Base-by-base conservation (phyloP, 2,797 vertebrate genomes). In the Onychomys torridus region DNA sequence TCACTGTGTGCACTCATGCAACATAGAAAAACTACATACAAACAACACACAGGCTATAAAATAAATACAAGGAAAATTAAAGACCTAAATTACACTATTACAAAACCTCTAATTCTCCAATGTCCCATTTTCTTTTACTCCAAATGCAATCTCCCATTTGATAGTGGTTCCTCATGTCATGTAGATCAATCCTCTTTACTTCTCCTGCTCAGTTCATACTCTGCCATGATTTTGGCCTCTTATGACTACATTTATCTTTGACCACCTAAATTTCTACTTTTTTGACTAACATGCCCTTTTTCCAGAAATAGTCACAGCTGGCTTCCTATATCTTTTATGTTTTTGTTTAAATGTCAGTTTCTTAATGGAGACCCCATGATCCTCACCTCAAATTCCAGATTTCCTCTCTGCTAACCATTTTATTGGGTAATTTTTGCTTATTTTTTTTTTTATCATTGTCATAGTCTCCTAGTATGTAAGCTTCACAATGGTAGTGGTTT, bases 341-440 rank as follows among this genome's bases (percentile, higher is more conserved):
- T 63, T 81, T 78, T 40, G 5, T 49, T 94, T 52, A 91, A 89
- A 89, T 84, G 8, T 43, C 32, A 29, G 34, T 34, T 90, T 92
- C 46, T 76, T 49, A 40, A 40, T 57, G 32, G 27, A 78, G 49
- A 0, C 19, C 43, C 25, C 4, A 6, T 89, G 23, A 75, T 4
- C 5, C 6, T 0, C 2, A 52, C 8, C 79, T 94, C 43, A 93
- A 86, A 63, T 89, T 75, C 12, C 17, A 52, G 14, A 29, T 12
- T 12, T 9, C 17, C 25, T 57, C n/a, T 32, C 12, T 90, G 16
- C 43, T 63, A 84, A 43, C 21, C 78, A 32, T 46, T 89, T 27
- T 93, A 25, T 29, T 55, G 69, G 21, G 59, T 29, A 23, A 85
- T 9, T 90, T 85, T 82, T 89, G 11, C 12, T 65, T 89, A 90